Conservation (phyloP, 2,888 invertebrate genomes). For the Oegoconia quadripuncta region DNA sequence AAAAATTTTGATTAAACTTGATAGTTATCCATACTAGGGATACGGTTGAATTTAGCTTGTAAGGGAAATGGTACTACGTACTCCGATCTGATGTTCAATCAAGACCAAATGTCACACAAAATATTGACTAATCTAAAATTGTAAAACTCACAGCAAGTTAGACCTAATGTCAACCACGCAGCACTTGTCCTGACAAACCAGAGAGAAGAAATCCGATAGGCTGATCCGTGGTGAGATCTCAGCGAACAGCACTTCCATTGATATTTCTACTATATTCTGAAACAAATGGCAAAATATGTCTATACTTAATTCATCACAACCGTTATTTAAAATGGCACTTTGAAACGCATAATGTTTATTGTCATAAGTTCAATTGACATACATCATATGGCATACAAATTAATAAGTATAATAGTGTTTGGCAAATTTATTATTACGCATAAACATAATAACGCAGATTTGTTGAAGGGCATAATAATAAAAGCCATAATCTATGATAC, state of each 20-base stretch:
- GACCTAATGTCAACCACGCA: constrained; percentile 71
- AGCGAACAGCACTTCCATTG: constrained; percentile 82
- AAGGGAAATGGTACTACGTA: too few relatives aligned
- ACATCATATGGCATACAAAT: too few relatives aligned
- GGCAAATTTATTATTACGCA: too few relatives aligned
- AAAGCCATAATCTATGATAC: constrained; percentile 17
- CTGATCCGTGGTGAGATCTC: constrained; percentile 92
- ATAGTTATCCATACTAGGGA: too few relatives aligned
- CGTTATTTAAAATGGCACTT: neutral
- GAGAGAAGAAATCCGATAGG: constrained; percentile 88
- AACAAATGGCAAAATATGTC: constrained; percentile 31
- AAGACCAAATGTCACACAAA: too few relatives aligned
- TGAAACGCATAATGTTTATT: neutral
- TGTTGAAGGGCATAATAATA: too few relatives aligned
- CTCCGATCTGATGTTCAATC: too few relatives aligned
- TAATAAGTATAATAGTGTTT: too few relatives aligned
- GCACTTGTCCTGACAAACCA: constrained; percentile 81
- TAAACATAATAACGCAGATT: too few relatives aligned
- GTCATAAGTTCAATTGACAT: neutral
- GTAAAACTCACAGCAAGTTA: constrained; percentile 62
- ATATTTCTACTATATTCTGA: constrained; percentile 85
- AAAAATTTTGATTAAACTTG: too few relatives aligned
- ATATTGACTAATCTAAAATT: too few relatives aligned
- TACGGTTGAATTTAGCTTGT: too few relatives aligned
- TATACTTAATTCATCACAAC: neutral